Evolutionary conservation across 2,888 invertebrate genomes (phyloP).

Genomic region (Megaustenia siamemsis): DNA sequence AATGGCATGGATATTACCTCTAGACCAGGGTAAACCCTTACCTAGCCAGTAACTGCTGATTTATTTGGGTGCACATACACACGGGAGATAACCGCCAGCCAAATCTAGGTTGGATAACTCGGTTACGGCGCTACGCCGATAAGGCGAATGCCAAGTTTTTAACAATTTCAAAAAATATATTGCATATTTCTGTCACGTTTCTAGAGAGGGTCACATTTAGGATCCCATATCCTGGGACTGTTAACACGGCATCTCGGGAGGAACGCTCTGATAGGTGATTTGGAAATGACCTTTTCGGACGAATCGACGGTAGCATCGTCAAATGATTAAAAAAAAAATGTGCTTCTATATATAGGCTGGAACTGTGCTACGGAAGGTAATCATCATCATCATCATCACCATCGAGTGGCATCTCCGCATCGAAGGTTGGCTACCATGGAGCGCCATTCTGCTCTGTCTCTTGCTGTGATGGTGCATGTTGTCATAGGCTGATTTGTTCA

Average conservation of each 20-base stretch:
- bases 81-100: constrained; percentile 5
- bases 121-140: not conserved
- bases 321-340: not conserved
- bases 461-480: too few species aligned
- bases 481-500: too few species aligned
- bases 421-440: too few species aligned
- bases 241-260: too few species aligned
- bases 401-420: too few species aligned
- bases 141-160: constrained; percentile 29
- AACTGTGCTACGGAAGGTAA: too few species aligned
- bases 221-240: too few species aligned
- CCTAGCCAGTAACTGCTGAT: not conserved
- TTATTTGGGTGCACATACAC: constrained; percentile 1
- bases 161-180: not conserved
- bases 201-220: not conserved
- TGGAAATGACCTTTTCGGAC: not conserved
- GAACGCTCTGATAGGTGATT: not conserved
- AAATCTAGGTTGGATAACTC: constrained; percentile 12
- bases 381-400: too few species aligned
- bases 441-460: too few species aligned
- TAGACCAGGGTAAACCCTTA: too few species aligned
- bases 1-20: too few species aligned
- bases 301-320: not conserved
- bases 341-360: too few species aligned
- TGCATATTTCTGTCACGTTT: constrained; percentile 1